Base-by-base conservation (phyloP, 2,113 vertebrate species). In the Osmerus eperlanus region DNA sequence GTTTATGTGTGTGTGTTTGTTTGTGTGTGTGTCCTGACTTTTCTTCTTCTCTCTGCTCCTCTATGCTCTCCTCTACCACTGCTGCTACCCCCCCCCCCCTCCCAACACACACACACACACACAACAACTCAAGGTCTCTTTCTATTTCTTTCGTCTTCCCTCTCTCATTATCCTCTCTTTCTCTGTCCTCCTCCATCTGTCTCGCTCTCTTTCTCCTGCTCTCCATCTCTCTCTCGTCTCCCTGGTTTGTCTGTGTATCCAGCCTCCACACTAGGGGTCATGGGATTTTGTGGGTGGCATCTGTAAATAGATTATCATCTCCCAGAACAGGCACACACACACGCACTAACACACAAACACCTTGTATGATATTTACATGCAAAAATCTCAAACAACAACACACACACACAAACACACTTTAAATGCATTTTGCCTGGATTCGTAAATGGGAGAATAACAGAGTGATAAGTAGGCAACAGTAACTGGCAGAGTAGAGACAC, bases 221-320 rank as follows among this genome's bases (percentile, higher is more conserved):
- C 67, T 58, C 64, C 65, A n/a, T 70, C 32, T 68, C 77, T 79
- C 78, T 76, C 76, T 71, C 75, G 81, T 72, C 81, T 85, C 78
- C 78, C 83, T 85, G 81, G 83, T 74, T 83, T 83, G 74, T 83
- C 73, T 81, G 74, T 53, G 55, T 55, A 59, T 69, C 36, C 84
- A 83, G 85, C 83, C 78, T 78, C 88, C 85, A 82, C 82, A 86
- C 79, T 68, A 83, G 88, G 86, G 88, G 87, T 88, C 89, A 85
- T 83, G 86, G 85, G 88, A 89, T 89, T 89, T 87, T 83, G 88
- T 89, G 89, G 90, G 88, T 88, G 89, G 87, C 85, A 81, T 89
- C 87, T 89, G 85, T 86, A 90, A 89, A 91, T 87, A 91, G 85
- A 87, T 87, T 87, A 89, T 89, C 82, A 87, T 88, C 86, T 90